Evolutionary conservation across 1,140 invertebrate species (phyloP), one percentile per base, ranked within the genome.

Genomic region (Ceratina calcarata): DNA sequence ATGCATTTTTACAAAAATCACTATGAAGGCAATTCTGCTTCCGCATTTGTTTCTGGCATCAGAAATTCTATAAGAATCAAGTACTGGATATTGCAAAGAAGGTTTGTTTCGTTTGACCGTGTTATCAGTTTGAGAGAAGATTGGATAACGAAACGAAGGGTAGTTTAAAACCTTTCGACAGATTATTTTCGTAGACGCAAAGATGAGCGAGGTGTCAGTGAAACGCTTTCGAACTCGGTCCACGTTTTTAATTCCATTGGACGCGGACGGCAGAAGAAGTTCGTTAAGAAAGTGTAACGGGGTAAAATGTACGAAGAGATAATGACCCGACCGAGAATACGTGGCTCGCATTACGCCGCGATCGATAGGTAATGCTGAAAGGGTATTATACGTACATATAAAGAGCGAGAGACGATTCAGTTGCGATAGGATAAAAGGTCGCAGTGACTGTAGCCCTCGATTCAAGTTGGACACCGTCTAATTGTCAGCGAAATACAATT

Each of bases 191-290:
- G 37, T 45, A 7, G 8, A 45, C 37, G 10, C 37, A 45, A 45
- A 10, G 37, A 45, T 45, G 10, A 45, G 37, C 37, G 8, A 45
- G 37, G 8, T 45, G 37, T 45, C 76, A 49, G 71, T 71, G 53
- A 64, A 72, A 55, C 60, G 12, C 15, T 53, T 61, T 24, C 4
- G 58, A 55, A 78, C 37, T 45, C 16, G 67, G 20, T n/a, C 24
- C 58, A 13, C 20, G 20, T 78, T 78, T 45, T 64, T 61, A 69
- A 77, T 77, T 61, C 55, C 37, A 49, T 60, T 12, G 55, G 2
- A 13, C 55, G 55, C 15, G 7, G 55, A n/a, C 16, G 55, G 67
- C 22, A 45, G 51, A 51, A 51, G 20, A 71, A 55, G 49, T 62
- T 71, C 68, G 64, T 71, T 71, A 24, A 37, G 27, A 64, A 15